A percentile compares a stretch with the other conserved stretches of the same genome.
phyloP scores from a whole-genome alignment of 2,888 invertebrate genomes.

The Antitype chi region DNA sequence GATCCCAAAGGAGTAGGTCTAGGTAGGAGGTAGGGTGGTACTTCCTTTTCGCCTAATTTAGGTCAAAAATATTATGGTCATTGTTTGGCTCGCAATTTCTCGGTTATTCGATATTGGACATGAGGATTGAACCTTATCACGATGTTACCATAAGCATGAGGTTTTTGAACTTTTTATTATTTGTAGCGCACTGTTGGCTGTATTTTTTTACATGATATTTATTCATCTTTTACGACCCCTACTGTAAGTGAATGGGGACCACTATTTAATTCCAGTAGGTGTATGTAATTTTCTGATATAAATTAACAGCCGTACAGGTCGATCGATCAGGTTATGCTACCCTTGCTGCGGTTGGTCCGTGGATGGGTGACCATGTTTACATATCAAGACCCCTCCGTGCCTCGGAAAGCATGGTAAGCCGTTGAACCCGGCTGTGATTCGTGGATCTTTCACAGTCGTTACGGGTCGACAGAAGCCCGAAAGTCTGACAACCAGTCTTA shows the following conservation, averaged over 20 bases:
- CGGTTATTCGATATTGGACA: not conserved
- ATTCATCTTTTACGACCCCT: not conserved
- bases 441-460: too few species aligned
- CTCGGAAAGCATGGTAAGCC: too few species aligned
- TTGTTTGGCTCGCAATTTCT: not conserved
- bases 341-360: too few species aligned
- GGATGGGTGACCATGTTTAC: too few species aligned
- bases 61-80: not conserved
- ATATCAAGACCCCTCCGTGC: too few species aligned
- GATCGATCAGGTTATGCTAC: too few species aligned
- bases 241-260: not conserved
- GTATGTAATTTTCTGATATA: not conserved
- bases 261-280: not conserved
- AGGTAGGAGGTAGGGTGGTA: not conserved
- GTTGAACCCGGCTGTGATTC: too few species aligned
- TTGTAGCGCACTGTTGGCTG: not conserved
- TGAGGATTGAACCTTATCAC: not conserved
- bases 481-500: too few species aligned
- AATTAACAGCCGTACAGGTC: not conserved
- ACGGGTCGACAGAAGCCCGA: too few species aligned
- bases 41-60: not conserved
- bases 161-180: not conserved
- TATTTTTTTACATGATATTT: not conserved
- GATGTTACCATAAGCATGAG: not conserved
- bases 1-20: too few species aligned